A percentile compares a stretch with the other conserved stretches of the same genome.
Evolutionary conservation across 2,797 vertebrate species (phyloP).

Genomic region (Nyctalus aviator): DNA sequence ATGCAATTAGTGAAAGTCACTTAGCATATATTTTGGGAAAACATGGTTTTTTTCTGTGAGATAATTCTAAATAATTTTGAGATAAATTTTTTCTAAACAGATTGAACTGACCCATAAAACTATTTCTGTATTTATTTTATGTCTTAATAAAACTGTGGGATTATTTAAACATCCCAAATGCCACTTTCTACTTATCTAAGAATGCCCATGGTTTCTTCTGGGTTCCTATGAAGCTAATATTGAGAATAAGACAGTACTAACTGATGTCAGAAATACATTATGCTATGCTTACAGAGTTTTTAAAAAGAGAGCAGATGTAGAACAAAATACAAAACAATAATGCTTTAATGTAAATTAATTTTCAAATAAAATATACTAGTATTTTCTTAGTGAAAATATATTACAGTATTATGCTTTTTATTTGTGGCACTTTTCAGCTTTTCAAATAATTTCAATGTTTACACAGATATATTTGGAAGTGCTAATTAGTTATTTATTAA

Average conservation of each 20-base stretch:
- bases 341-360: slow-evolving; percentile 5
- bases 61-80: background rate
- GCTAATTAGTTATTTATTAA: slow-evolving; percentile 65
- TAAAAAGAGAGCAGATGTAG: background rate
- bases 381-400: slow-evolving; percentile 38
- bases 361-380: background rate
- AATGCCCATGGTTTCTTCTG: background rate
- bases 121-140: background rate
- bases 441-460: slow-evolving; percentile 65
- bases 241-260: background rate
- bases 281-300: background rate
- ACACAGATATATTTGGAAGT: slow-evolving; percentile 54
- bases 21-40: background rate
- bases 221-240: background rate
- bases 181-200: background rate
- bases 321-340: background rate
- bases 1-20: background rate
- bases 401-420: background rate
- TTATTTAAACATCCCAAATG: background rate
- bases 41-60: background rate
- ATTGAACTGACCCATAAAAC: background rate
- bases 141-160: background rate
- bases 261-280: background rate
- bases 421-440: slow-evolving; percentile 18
- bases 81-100: background rate